Conservation (phyloP, 2,888 invertebrate species). For the Amorpha juglandis region DNA sequence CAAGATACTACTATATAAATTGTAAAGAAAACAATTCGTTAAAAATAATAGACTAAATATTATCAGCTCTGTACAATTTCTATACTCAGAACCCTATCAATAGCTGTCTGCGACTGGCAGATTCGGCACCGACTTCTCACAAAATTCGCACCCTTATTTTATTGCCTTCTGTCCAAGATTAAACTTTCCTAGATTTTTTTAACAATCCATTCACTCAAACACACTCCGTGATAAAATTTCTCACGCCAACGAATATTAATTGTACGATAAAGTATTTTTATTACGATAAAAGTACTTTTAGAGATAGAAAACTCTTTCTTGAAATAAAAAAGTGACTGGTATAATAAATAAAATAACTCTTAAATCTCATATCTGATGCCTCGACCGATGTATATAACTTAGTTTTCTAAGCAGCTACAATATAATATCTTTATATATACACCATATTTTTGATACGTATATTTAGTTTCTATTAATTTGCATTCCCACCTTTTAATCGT, state of each 20-base stretch:
- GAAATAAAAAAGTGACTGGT: neutral
- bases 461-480: no score
- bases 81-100: slow-evolving; percentile 75
- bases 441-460: no score
- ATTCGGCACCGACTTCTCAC: slow-evolving; percentile 75
- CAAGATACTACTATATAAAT: neutral
- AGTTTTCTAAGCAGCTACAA: no score
- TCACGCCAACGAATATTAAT: slow-evolving; percentile 37
- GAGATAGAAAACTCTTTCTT: neutral
- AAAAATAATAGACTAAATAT: neutral
- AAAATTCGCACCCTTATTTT: slow-evolving; percentile 80
- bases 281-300: neutral
- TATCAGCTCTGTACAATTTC: slow-evolving; percentile 54
- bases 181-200: slow-evolving; percentile 71
- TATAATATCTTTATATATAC: no score
- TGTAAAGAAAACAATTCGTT: neutral
- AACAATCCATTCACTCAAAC: slow-evolving; percentile 61
- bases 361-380: no score
- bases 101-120: slow-evolving; percentile 81
- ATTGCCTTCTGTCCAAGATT: slow-evolving; percentile 81
- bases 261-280: neutral
- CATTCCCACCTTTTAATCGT: no score
- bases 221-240: slow-evolving; percentile 54
- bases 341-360: neutral
- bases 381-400: no score